Percentiles rank a stretch among this genome's conserved stretches.
Conservation (phyloP, 2,113 vertebrate genomes). For the Chaenocephalus aceratus region DNA sequence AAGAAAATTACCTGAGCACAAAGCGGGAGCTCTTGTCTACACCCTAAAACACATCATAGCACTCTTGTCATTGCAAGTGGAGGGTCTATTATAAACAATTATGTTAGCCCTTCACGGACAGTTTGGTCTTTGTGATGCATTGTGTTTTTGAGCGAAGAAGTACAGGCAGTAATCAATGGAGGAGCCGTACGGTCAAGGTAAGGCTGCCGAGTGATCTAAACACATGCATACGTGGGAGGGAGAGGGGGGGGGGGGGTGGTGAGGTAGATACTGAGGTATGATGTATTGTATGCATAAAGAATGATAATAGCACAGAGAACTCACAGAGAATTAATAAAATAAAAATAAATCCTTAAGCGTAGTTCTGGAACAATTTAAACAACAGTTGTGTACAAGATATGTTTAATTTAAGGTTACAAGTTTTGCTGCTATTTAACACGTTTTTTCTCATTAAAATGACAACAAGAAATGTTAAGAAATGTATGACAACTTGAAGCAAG, state of each 20-base stretch:
- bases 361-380: slow-evolving; percentile 13
- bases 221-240: slow-evolving; percentile 28
- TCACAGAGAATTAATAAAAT: too few species aligned
- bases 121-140: slow-evolving; percentile 81
- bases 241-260: not conserved
- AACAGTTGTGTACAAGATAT: not conserved
- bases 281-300: slow-evolving; percentile 31
- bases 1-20: slow-evolving; percentile 83
- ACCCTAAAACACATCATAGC: slow-evolving; percentile 76
- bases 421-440: not conserved
- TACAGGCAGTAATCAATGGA: slow-evolving; percentile 67
- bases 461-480: not conserved
- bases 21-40: slow-evolving; percentile 77
- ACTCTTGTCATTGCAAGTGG: slow-evolving; percentile 81
- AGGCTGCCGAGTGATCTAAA: slow-evolving; percentile 74
- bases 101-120: slow-evolving; percentile 81
- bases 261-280: slow-evolving; percentile 26
- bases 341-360: not conserved
- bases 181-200: slow-evolving; percentile 76
- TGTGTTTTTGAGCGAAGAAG: slow-evolving; percentile 75
- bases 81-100: slow-evolving; percentile 83
- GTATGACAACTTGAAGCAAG: not conserved
- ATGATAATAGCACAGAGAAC: slow-evolving; percentile 12
- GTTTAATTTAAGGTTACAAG: not conserved
- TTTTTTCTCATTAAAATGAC: not conserved